A percentile compares a stretch with the other conserved stretches of the same genome.
Conservation (phyloP, 2,888 invertebrate genomes). For the Arge pagana region DNA sequence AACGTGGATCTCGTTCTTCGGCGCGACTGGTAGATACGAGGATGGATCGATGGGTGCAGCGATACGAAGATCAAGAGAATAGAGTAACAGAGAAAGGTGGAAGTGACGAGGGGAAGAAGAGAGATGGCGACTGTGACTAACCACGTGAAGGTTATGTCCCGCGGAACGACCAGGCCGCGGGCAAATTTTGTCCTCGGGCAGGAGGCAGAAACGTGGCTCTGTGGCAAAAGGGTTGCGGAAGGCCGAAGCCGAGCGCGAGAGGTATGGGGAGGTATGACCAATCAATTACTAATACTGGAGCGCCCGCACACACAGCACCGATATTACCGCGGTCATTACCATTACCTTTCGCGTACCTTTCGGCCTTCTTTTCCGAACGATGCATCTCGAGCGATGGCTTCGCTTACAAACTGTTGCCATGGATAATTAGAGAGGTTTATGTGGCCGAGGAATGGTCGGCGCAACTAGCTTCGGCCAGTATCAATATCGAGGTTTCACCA, state of each 20-base stretch:
- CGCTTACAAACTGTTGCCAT: slow-evolving; percentile 42
- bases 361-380: slow-evolving; percentile 39
- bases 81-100: neutral
- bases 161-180: slow-evolving; percentile 16
- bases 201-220: slow-evolving; percentile 18
- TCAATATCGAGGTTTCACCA: no score
- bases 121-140: slow-evolving; percentile 17
- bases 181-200: slow-evolving; percentile 14
- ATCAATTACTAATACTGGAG: slow-evolving; percentile 59
- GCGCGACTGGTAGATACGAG: no score
- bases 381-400: slow-evolving; percentile 41
- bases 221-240: slow-evolving; percentile 42
- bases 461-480: no score
- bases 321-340: slow-evolving; percentile 55
- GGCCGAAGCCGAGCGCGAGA: slow-evolving; percentile 41
- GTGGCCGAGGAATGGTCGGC: no score
- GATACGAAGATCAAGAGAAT: slow-evolving; percentile 1
- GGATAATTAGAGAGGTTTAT: no score
- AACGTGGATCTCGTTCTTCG: no score
- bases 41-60: no score
- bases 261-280: slow-evolving; percentile 56
- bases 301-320: slow-evolving; percentile 52
- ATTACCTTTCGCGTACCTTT: slow-evolving; percentile 54
- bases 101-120: slow-evolving; percentile 1
- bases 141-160: slow-evolving; percentile 17